phyloP scores from a whole-genome alignment of 2,888 invertebrate species.

The Panopea generosa region DNA sequence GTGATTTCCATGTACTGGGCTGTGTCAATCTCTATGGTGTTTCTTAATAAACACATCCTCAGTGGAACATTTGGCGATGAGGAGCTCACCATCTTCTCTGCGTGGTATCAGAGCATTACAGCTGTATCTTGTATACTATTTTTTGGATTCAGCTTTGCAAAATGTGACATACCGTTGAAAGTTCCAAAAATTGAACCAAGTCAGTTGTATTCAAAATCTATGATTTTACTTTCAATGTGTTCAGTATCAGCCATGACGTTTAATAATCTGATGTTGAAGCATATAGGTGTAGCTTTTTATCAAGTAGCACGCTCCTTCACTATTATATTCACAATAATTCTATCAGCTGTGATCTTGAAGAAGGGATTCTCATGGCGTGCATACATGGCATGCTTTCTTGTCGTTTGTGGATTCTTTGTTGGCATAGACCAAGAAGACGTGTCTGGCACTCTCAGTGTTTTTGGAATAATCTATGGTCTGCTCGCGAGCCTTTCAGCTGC shows the following conservation, averaged over 20 bases:
- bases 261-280: constrained; percentile 84
- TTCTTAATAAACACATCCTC: constrained; percentile 94
- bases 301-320: constrained; percentile 84
- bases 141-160: constrained; percentile 33
- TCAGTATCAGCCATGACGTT: constrained; percentile 82
- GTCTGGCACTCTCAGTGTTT: constrained; percentile 79
- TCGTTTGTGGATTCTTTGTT: constrained; percentile 82
- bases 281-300: constrained; percentile 84
- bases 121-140: constrained; percentile 73
- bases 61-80: constrained; percentile 67
- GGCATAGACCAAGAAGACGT: constrained; percentile 83
- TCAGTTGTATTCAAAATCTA: constrained; percentile 65
- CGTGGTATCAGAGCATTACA: constrained; percentile 83
- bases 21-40: constrained; percentile 96
- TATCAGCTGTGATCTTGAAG: constrained; percentile 79
- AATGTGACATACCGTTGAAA: constrained; percentile 21
- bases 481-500: constrained; percentile 83
- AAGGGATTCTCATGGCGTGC: constrained; percentile 72
- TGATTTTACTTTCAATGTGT: constrained; percentile 77
- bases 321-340: constrained; percentile 82
- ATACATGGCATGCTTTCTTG: constrained; percentile 77
- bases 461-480: constrained; percentile 83
- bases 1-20: constrained; percentile 87
- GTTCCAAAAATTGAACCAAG: constrained; percentile 65
- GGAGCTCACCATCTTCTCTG: constrained; percentile 83